Base-by-base conservation (phyloP, 2,888 invertebrate genomes). In the Cataglyphis rosenhaueri region DNA sequence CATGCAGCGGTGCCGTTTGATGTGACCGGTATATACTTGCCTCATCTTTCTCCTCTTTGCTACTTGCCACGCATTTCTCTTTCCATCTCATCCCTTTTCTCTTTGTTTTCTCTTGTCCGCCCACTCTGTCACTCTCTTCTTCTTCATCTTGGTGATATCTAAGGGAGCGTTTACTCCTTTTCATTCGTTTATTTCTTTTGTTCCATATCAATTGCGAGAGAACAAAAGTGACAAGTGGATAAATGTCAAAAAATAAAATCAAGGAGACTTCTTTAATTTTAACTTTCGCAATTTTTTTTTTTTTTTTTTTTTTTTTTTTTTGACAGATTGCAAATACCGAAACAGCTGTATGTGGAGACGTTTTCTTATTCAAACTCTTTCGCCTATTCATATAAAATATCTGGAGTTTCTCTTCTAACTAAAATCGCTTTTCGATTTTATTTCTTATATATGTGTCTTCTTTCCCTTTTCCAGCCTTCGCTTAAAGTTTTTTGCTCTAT, bases 1-100 rank as follows among this genome's bases (percentile, higher is more conserved):
- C 85, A 88, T 84, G 89, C 87, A 87, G 92, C 92, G 91, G 91
- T 87, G 44, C 21, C 87, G 89, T 92, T 92, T 92, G 91, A 91
- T 90, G 88, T 87, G 78, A 66, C 85, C 87, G 85, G 75, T 81
- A 79, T 52, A 52, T 85, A 81, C 85, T 65, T 78, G 48, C 48
- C 71, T 65, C 75, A 66, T 83, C 76, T 59, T 66, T 73, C 73
- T 66, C 52, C 48, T 76, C 64, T 18, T n/a, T 65, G 35, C 6
- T 59, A n/a, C 68, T 61, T 78, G 78, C 74, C 48, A 83, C 81
- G 79, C 78, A 68, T 83, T 78, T 88, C 84, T 86, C 75, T 79
- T 74, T 81, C 48, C 83, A 41, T 59, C 55, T 71, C 41, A 71
- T 81, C 75, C 64, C 55, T 38, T 66, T 59, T 71, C 68, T 61